Percentiles rank a stretch among this genome's conserved stretches.
Conservation (phyloP, 1,140 invertebrate species). For the Eciton burchellii region DNA sequence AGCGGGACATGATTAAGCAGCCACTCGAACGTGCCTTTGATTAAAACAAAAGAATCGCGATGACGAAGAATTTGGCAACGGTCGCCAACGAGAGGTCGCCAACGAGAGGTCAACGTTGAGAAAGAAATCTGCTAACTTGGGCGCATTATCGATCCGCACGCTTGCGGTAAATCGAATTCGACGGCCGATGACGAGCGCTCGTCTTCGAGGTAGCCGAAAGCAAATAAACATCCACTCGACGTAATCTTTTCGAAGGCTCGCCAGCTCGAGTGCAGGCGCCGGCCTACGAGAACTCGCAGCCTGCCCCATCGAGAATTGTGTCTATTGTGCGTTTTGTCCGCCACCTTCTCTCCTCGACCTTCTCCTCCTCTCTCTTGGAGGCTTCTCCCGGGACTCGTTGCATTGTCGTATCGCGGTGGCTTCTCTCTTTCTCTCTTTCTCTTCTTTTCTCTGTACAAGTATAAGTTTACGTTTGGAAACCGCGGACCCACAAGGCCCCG, state of each 20-base stretch:
- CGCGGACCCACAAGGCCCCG: constrained; percentile 58
- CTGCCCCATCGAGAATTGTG: constrained; percentile 72
- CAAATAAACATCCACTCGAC: constrained; percentile 75
- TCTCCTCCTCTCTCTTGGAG: constrained; percentile 33
- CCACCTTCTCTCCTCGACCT: constrained; percentile 6
- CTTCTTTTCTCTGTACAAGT: constrained; percentile 63
- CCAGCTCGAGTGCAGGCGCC: constrained; percentile 71
- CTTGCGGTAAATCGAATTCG: constrained; percentile 18
- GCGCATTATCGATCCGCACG: neutral
- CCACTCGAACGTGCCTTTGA: neutral
- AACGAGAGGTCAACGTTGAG: too few relatives aligned
- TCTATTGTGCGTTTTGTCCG: constrained; percentile 73
- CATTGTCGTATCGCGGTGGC: constrained; percentile 67
- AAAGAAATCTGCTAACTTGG: too few relatives aligned
- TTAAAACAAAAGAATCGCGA: neutral
- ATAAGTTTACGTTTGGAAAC: constrained; percentile 77
- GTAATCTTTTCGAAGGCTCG: constrained; percentile 73
- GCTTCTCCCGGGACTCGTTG: constrained; percentile 69
- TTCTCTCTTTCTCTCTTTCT: constrained; percentile 41
- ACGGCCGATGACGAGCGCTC: constrained; percentile 30
- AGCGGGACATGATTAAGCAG: neutral
- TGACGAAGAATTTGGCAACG: neutral
- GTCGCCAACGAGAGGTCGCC: too few relatives aligned
- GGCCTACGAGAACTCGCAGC: constrained; percentile 64
- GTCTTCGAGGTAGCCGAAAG: constrained; percentile 50